Evolutionary conservation across 2,888 invertebrate species (phyloP).

Genomic region (Pachycephus smyrnensis): DNA sequence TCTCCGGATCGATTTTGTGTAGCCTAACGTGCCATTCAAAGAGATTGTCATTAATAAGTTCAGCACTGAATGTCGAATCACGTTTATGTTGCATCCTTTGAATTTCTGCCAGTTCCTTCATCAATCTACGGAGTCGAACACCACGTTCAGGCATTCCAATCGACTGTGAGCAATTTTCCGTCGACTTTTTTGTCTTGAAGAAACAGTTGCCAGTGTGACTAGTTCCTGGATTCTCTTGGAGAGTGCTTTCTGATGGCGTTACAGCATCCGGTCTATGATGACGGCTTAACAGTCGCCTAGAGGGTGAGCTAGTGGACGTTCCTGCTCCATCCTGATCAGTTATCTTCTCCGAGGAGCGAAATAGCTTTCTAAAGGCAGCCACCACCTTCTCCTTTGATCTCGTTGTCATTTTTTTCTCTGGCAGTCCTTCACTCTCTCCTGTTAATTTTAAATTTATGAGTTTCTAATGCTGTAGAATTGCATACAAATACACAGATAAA

Average conservation of each 20-base stretch:
- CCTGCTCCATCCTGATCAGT: constrained; percentile 73
- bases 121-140: constrained; percentile 81
- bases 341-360: constrained; percentile 79
- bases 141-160: constrained; percentile 68
- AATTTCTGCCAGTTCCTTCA: constrained; percentile 88
- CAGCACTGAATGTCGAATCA: constrained; percentile 85
- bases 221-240: constrained; percentile 54
- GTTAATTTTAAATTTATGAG: background rate
- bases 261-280: constrained; percentile 61
- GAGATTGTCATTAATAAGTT: constrained; percentile 86
- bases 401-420: constrained; percentile 75
- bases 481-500: background rate
- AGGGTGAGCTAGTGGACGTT: constrained; percentile 74
- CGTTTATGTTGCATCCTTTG: constrained; percentile 78
- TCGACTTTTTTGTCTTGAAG: constrained; percentile 59
- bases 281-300: constrained; percentile 68
- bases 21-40: constrained; percentile 90
- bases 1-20: constrained; percentile 85
- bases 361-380: constrained; percentile 82
- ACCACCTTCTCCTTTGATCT: constrained; percentile 86
- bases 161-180: constrained; percentile 43
- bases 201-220: constrained; percentile 51
- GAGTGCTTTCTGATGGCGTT: constrained; percentile 57
- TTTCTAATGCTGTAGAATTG: background rate
- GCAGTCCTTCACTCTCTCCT: constrained; percentile 19